These are phyloP conservation scores for Pteropus rufus DNA, from an alignment of 2,797 vertebrate species.

Conservation along the genomic window DNA sequence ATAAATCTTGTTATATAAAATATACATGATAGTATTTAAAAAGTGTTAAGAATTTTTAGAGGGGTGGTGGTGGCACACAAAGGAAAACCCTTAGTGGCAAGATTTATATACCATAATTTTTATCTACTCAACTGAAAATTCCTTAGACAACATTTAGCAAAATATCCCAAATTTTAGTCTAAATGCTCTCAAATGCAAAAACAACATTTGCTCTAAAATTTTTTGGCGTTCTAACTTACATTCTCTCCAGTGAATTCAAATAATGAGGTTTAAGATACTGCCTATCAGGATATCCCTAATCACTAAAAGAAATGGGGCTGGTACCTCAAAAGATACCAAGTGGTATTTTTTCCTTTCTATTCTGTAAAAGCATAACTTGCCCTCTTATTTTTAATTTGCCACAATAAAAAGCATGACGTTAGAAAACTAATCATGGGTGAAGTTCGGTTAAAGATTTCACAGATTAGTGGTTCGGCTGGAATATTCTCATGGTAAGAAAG, in stretches of 20 bases:
- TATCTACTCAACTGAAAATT: conserved; percentile 39
- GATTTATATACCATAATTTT: conserved; percentile 1
- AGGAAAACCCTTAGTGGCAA: not conserved
- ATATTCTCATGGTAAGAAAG: conserved; percentile 31
- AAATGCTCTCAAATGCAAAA: conserved; percentile 49
- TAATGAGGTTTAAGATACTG: not conserved
- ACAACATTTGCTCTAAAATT: not conserved
- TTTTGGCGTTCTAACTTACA: not conserved
- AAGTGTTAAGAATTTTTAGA: not conserved
- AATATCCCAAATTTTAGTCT: conserved; percentile 34
- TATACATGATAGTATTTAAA: not conserved
- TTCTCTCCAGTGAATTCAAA: conserved; percentile 50
- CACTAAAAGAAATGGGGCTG: not conserved
- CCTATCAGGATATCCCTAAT: not conserved
- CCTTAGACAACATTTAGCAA: not conserved
- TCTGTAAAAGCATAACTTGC: not conserved
- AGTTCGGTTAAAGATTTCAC: conserved; percentile 27
- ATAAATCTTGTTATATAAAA: conserved; percentile 17
- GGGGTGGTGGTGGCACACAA: not conserved
- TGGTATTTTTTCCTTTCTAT: not conserved
- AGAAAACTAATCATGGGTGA: not conserved
- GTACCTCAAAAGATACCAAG: conserved; percentile 5
- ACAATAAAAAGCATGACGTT: conserved; percentile 17
- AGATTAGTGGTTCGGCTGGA: conserved; percentile 41
- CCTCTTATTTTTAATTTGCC: not conserved